These are phyloP conservation scores for Azorinus chamasolen DNA, from an alignment of 2,888 invertebrate species.

Conservation along the genomic window DNA sequence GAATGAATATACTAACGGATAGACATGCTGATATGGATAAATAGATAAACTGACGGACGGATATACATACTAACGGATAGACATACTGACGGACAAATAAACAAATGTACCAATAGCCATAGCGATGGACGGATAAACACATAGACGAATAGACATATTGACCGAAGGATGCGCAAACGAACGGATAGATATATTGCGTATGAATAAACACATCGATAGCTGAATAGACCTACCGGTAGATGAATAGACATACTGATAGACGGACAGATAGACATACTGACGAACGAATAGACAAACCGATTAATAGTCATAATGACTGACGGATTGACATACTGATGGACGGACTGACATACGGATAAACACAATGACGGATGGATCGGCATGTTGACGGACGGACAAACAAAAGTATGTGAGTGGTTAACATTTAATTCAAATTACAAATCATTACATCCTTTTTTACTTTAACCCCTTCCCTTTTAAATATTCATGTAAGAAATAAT, in stretches of 20 bases:
- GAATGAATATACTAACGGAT: too few species aligned
- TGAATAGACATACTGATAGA: neutral
- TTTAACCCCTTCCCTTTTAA: too few species aligned
- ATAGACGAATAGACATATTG: neutral
- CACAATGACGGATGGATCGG: neutral
- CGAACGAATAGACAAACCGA: neutral
- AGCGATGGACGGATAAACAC: neutral
- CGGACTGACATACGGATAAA: neutral
- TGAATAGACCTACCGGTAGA: neutral
- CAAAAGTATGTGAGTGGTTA: too few species aligned
- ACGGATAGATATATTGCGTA: too few species aligned
- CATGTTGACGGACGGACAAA: neutral
- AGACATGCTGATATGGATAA: too few species aligned
- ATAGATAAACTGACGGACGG: too few species aligned
- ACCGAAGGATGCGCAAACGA: neutral
- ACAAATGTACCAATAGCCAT: neutral
- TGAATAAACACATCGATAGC: neutral
- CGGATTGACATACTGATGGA: neutral
- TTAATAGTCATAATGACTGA: neutral
- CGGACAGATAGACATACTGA: conserved; percentile 1
- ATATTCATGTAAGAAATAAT: too few species aligned
- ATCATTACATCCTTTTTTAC: too few species aligned
- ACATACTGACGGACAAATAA: neutral
- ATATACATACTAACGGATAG: too few species aligned
- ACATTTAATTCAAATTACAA: too few species aligned